phyloP scores from a whole-genome alignment of 2,113 vertebrate species.

The Solenodon paradoxus region DNA sequence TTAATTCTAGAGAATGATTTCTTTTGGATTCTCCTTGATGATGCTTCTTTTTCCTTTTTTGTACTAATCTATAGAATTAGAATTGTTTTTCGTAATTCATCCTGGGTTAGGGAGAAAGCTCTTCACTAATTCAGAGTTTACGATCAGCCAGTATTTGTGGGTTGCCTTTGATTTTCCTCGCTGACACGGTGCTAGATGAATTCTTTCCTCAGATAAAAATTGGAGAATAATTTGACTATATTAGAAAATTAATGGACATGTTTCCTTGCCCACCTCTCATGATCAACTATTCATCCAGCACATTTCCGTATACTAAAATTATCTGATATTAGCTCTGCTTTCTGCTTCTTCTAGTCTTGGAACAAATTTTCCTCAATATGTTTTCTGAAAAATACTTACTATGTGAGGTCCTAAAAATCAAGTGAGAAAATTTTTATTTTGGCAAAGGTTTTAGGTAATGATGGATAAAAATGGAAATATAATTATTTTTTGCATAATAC shows the following conservation, averaged over 20 bases:
- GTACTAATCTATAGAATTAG: background rate
- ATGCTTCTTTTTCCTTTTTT: background rate
- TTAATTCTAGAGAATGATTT: constrained; percentile 10
- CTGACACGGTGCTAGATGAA: background rate
- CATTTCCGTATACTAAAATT: background rate
- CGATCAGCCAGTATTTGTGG: background rate
- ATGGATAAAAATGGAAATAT: background rate
- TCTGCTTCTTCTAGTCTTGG: background rate
- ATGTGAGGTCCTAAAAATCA: background rate
- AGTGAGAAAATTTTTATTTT: background rate
- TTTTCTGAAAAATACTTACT: background rate
- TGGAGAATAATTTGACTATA: background rate
- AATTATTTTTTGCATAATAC: background rate
- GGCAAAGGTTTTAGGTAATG: background rate
- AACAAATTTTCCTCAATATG: background rate
- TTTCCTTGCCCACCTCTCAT: background rate
- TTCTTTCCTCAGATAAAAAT: constrained; percentile 10
- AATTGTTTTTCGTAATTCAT: background rate
- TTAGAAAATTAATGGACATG: background rate
- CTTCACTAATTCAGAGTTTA: background rate
- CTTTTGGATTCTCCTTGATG: background rate
- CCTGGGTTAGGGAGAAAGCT: background rate
- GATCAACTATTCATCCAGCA: background rate
- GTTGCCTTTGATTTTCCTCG: background rate
- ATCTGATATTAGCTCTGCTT: background rate